phyloP scores from a whole-genome alignment of 1,140 invertebrate species.

The Dendrolimus punctatus region DNA sequence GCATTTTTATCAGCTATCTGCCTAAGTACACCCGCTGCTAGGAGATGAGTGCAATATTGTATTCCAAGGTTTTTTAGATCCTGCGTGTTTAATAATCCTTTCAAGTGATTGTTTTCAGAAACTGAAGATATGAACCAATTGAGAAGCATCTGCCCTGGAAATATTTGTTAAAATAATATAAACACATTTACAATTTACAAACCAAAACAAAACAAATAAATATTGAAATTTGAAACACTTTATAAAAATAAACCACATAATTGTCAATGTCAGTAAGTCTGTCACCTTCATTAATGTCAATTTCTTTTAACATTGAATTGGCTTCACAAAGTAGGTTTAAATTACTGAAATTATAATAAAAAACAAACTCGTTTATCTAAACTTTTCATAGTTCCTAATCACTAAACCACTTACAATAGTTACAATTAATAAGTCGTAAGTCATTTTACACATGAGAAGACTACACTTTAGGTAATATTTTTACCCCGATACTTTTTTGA shows the following conservation, averaged over 20 bases:
- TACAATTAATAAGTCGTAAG: too few relatives aligned
- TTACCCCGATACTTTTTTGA: too few relatives aligned
- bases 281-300: too few relatives aligned
- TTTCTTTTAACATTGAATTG: too few relatives aligned
- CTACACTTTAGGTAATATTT: too few relatives aligned
- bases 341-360: too few relatives aligned
- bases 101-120: slow-evolving; percentile 78
- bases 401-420: too few relatives aligned
- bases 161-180: slow-evolving; percentile 9
- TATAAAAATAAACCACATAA: slow-evolving; percentile 7
- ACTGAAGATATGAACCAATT: slow-evolving; percentile 91
- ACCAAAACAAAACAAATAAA: not conserved
- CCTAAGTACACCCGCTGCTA: slow-evolving; percentile 88
- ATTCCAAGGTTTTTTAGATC: slow-evolving; percentile 83
- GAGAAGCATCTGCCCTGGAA: slow-evolving; percentile 90
- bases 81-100: slow-evolving; percentile 75
- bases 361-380: too few relatives aligned
- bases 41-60: slow-evolving; percentile 90
- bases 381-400: too few relatives aligned
- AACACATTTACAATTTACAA: slow-evolving; percentile 2
- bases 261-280: not conserved
- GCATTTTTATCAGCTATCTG: slow-evolving; percentile 82
- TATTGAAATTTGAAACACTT: slow-evolving; percentile 2
- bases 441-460: too few relatives aligned
- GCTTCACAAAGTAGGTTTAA: too few relatives aligned